Evolutionary conservation across 2,113 vertebrate genomes (phyloP).

Genomic region (Percopsis transmontana): DNA sequence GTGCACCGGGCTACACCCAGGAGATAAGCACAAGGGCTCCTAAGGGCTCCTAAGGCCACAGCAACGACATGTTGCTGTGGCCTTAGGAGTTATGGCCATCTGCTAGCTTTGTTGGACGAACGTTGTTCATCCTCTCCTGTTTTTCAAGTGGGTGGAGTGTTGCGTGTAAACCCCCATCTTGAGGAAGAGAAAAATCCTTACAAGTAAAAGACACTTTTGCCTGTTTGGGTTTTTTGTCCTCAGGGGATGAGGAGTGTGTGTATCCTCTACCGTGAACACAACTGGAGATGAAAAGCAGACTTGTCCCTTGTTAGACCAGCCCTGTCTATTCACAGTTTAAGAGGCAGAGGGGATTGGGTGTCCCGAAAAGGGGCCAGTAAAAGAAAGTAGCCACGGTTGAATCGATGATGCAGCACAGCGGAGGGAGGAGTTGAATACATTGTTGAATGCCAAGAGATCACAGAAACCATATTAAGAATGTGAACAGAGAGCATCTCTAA

Average conservation of each 20-base stretch:
- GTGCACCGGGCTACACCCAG: slow-evolving; percentile 44
- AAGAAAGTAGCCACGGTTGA: slow-evolving; percentile 2
- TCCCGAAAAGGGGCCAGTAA: slow-evolving; percentile 1
- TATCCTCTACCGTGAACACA: slow-evolving; percentile 12
- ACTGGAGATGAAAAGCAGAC: slow-evolving; percentile 21
- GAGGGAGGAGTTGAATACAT: slow-evolving; percentile 9
- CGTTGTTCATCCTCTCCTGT: slow-evolving; percentile 25
- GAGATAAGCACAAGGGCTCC: slow-evolving; percentile 58
- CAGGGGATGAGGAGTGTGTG: not conserved
- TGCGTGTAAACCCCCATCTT: slow-evolving; percentile 11
- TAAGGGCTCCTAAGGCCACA: slow-evolving; percentile 56
- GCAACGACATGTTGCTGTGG: slow-evolving; percentile 47
- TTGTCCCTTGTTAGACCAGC: slow-evolving; percentile 20
- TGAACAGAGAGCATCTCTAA: slow-evolving; percentile 30
- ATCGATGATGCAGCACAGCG: slow-evolving; percentile 5
- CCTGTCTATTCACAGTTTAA: slow-evolving; percentile 14
- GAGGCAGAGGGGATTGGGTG: slow-evolving; percentile 8
- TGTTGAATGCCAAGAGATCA: slow-evolving; percentile 22
- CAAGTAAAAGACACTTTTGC: slow-evolving; percentile 11
- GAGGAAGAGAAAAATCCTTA: slow-evolving; percentile 22
- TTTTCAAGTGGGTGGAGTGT: slow-evolving; percentile 30
- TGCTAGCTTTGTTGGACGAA: slow-evolving; percentile 47
- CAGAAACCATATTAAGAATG: slow-evolving; percentile 42
- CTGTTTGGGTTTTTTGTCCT: slow-evolving; percentile 8
- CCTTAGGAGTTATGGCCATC: slow-evolving; percentile 42